A percentile compares a stretch with the other conserved stretches of the same genome.
phyloP scores from a whole-genome alignment of 64 coral and sea anemone genomes.

The Pocillopora damicornis region DNA sequence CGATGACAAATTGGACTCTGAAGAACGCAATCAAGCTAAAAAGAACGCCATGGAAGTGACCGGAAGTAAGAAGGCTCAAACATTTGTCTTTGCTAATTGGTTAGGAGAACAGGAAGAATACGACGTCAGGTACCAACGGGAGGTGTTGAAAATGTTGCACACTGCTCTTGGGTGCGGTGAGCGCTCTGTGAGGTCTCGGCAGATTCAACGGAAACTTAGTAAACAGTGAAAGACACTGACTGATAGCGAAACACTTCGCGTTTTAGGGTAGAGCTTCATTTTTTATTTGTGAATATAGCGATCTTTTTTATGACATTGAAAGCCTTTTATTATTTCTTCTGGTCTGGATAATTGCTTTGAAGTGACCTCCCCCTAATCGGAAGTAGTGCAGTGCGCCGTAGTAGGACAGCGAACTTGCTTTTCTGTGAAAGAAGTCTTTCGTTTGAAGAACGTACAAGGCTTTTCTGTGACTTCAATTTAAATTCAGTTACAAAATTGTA shows the following conservation, averaged over 20 bases:
- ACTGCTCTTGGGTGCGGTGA: slow-evolving; percentile 63
- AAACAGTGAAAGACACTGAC: background rate
- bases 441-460: too few relatives aligned
- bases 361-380: too few relatives aligned
- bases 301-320: background rate
- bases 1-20: slow-evolving; percentile 17
- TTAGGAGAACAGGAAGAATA: slow-evolving; percentile 42
- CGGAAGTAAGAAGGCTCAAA: slow-evolving; percentile 32
- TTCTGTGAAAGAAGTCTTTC: too few relatives aligned
- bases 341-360: too few relatives aligned
- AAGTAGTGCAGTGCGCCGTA: too few relatives aligned
- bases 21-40: slow-evolving; percentile 25
- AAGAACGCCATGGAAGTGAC: slow-evolving; percentile 67
- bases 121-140: slow-evolving; percentile 21
- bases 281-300: background rate
- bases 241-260: background rate
- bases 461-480: too few relatives aligned
- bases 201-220: slow-evolving; percentile 36
- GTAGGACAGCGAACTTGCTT: too few relatives aligned
- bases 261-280: background rate
- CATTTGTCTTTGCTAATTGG: slow-evolving; percentile 73
- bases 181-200: slow-evolving; percentile 53
- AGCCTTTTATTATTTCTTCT: background rate
- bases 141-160: slow-evolving; percentile 54
- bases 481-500: too few relatives aligned